Evolutionary conservation across 2,113 vertebrate species (phyloP).

Genomic region (Ictalurus punctatus): DNA sequence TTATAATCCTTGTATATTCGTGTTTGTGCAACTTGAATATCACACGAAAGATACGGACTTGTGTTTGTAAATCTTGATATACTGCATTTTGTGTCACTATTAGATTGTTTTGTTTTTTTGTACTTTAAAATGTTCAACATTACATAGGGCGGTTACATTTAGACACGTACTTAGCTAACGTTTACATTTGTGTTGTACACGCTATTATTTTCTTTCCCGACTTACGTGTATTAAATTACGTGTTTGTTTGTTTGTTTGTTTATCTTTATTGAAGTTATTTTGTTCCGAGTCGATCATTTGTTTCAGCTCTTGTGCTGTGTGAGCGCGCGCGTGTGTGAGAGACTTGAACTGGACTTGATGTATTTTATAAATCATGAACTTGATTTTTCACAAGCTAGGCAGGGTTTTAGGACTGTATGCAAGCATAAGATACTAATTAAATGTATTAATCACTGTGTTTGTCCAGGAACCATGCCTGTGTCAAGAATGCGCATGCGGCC

Average conservation of each 20-base stretch:
- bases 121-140: background rate
- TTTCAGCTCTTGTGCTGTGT: background rate
- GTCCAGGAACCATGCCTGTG: slow-evolving; percentile 82
- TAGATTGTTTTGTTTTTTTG: background rate
- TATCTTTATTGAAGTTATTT: background rate
- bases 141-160: background rate
- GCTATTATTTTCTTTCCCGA: background rate
- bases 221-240: background rate
- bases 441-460: background rate
- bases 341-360: background rate
- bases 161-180: background rate
- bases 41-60: background rate
- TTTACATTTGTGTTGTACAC: background rate
- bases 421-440: no score
- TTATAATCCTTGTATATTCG: background rate
- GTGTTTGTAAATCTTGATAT: background rate
- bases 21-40: background rate
- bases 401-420: background rate
- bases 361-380: background rate
- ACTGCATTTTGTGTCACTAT: background rate
- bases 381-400: background rate
- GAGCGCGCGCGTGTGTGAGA: background rate
- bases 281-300: background rate
- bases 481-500: slow-evolving; percentile 93
- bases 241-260: background rate